These are phyloP conservation scores for Ctenomys sociabilis DNA, from an alignment of 2,113 vertebrate genomes.

Conservation along the genomic window DNA sequence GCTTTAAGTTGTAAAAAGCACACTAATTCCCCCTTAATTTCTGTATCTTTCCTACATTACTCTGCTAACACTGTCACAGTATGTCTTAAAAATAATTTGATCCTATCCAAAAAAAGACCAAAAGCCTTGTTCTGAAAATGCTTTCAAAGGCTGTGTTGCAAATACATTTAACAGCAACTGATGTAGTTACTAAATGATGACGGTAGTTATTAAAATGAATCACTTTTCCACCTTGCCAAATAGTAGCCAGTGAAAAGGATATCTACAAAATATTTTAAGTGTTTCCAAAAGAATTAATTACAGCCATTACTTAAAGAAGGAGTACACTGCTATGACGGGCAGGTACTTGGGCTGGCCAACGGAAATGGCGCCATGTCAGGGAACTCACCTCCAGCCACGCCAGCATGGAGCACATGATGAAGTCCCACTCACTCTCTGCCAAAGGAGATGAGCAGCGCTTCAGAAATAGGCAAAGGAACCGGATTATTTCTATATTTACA, in stretches of 20 bases:
- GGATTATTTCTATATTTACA: slow-evolving; percentile 94
- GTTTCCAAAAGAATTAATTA: background rate
- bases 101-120: background rate
- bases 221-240: background rate
- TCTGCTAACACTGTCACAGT: background rate
- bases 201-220: background rate
- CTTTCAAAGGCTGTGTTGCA: background rate
- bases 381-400: slow-evolving; percentile 95
- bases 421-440: slow-evolving; percentile 93
- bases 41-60: background rate
- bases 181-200: background rate
- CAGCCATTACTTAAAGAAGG: background rate
- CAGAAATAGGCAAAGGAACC: slow-evolving; percentile 91
- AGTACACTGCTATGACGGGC: background rate
- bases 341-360: background rate
- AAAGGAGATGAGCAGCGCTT: slow-evolving; percentile 85
- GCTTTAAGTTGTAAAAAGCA: background rate
- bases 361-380: background rate
- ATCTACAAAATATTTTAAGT: background rate
- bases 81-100: slow-evolving; percentile 8
- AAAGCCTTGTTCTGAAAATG: background rate
- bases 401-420: slow-evolving; percentile 96
- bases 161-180: background rate
- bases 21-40: background rate
- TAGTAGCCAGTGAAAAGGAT: background rate